These are phyloP conservation scores for Gymnopithys bicolor DNA, from an alignment of 2,797 vertebrate species.

Conservation along the genomic window DNA sequence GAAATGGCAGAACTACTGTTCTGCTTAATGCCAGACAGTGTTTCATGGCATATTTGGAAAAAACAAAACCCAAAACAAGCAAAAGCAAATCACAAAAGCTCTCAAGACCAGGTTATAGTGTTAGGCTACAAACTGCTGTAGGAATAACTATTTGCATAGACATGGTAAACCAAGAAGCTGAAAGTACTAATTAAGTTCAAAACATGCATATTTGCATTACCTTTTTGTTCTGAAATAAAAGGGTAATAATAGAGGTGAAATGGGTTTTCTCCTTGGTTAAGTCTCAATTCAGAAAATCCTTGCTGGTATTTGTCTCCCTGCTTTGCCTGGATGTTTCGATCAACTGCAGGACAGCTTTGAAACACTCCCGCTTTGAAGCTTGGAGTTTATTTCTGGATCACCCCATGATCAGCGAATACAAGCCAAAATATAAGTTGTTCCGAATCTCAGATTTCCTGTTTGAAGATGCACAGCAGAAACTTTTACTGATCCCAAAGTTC, in stretches of 20 bases:
- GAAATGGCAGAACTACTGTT: background rate
- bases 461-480: slow-evolving; percentile 63
- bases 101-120: background rate
- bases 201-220: slow-evolving; percentile 75
- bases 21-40: background rate
- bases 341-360: slow-evolving; percentile 75
- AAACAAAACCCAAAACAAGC: background rate
- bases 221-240: slow-evolving; percentile 68
- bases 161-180: background rate
- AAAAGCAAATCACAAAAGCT: background rate
- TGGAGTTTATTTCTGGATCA: slow-evolving; percentile 84
- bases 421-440: slow-evolving; percentile 81
- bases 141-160: slow-evolving; percentile 33
- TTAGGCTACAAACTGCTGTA: background rate
- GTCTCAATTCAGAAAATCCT: slow-evolving; percentile 71
- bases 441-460: slow-evolving; percentile 81
- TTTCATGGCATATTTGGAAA: background rate
- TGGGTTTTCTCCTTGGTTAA: slow-evolving; percentile 39
- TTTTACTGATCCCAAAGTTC: slow-evolving; percentile 34
- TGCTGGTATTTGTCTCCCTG: slow-evolving; percentile 54
- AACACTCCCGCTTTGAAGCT: slow-evolving; percentile 75
- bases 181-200: slow-evolving; percentile 28
- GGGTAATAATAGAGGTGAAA: background rate
- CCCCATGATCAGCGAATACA: slow-evolving; percentile 79
- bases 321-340: slow-evolving; percentile 68